Conservation (phyloP, 1,140 invertebrate species). For the Drosophila guanche region DNA sequence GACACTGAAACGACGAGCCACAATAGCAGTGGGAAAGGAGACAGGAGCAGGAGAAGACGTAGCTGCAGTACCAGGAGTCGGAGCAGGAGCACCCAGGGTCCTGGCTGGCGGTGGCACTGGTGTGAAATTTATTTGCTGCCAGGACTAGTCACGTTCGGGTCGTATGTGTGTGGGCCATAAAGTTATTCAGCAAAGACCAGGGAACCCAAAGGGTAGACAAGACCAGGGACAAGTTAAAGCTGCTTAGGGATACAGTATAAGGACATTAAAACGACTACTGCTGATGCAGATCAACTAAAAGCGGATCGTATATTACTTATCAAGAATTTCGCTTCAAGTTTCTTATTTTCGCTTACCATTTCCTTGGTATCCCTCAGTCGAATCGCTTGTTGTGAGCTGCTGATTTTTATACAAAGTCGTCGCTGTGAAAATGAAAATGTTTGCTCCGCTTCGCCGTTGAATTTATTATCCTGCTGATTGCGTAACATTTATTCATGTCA, state of each 20-base stretch:
- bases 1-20: conserved; percentile 59
- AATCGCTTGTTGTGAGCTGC: neutral
- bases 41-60: neutral
- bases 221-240: neutral
- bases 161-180: conserved; percentile 58
- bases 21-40: conserved; percentile 31
- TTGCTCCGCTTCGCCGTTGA: conserved; percentile 32
- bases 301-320: too few relatives aligned
- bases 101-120: conserved; percentile 28
- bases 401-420: conserved; percentile 22
- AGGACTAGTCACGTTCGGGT: conserved; percentile 65
- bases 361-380: conserved; percentile 11
- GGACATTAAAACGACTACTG: neutral
- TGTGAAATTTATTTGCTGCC: conserved; percentile 76
- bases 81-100: neutral
- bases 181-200: conserved; percentile 32
- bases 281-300: too few relatives aligned
- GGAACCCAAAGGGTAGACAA: conserved; percentile 5
- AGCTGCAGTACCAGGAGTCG: conserved; percentile 15
- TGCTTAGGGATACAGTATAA: neutral
- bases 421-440: conserved; percentile 45
- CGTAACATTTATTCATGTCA: conserved; percentile 67
- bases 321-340: too few relatives aligned
- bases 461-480: conserved; percentile 68
- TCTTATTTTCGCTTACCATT: too few relatives aligned